These are phyloP conservation scores for Apaloderma vittatum DNA, from an alignment of 2,113 vertebrate genomes.

Conservation along the genomic window DNA sequence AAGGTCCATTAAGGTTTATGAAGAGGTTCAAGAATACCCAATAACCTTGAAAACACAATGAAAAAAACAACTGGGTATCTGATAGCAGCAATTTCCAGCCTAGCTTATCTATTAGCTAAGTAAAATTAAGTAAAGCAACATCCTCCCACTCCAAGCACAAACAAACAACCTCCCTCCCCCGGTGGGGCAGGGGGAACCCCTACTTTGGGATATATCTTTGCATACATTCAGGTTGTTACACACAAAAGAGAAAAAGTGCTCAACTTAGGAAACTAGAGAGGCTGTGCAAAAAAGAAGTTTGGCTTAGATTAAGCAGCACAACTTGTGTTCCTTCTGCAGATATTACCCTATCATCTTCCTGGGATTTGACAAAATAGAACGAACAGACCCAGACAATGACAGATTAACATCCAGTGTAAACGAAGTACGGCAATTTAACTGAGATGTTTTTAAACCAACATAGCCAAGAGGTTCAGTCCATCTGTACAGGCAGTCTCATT, in stretches of 20 bases:
- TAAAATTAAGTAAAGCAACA: neutral
- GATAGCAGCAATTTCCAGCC: neutral
- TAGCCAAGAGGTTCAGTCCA: neutral
- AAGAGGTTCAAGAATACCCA: neutral
- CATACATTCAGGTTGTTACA: neutral
- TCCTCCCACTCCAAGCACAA: neutral
- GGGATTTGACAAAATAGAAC: neutral
- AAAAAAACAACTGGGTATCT: neutral
- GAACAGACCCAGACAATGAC: neutral
- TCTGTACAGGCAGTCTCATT: neutral
- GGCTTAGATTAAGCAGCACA: neutral
- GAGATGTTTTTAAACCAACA: neutral
- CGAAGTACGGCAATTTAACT: neutral
- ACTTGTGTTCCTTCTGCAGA: neutral
- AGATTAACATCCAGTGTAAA: neutral
- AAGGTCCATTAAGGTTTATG: neutral
- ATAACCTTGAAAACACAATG: neutral
- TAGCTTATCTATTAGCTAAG: neutral
- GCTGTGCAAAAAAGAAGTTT: neutral
- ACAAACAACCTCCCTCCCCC: neutral
- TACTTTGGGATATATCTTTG: neutral
- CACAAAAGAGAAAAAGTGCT: neutral
- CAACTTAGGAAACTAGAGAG: neutral
- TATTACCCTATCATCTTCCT: neutral
- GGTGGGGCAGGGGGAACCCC: fast-evolving